phyloP scores from a whole-genome alignment of 2,888 invertebrate species.

The Mythimna ferrago region DNA sequence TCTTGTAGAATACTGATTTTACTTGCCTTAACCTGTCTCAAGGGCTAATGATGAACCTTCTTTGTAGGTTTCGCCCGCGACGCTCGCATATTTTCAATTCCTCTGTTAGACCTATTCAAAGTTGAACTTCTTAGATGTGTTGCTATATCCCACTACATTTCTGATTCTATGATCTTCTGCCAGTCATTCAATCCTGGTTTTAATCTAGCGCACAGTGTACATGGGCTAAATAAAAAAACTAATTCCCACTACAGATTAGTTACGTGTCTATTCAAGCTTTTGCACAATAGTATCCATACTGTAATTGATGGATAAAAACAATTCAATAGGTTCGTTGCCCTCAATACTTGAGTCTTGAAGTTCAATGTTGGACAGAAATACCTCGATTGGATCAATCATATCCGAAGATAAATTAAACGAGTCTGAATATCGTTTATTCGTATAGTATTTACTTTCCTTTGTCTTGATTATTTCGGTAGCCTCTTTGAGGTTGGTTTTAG shows the following conservation, averaged over 20 bases:
- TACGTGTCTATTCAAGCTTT: conserved; percentile 42
- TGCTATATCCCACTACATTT: no score
- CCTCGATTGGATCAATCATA: conserved; percentile 59
- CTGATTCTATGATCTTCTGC: neutral
- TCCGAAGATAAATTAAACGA: conserved; percentile 51
- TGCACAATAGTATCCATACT: conserved; percentile 30
- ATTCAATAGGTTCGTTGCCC: conserved; percentile 61
- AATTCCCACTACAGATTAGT: conserved; percentile 16
- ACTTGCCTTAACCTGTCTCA: neutral
- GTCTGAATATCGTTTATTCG: conserved; percentile 18
- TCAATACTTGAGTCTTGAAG: conserved; percentile 53
- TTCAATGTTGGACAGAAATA: conserved; percentile 61
- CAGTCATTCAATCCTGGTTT: neutral
- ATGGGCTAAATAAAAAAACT: conserved; percentile 1
- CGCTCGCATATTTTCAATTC: no score
- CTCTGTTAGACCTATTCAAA: neutral
- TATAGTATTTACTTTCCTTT: conserved; percentile 43
- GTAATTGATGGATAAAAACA: conserved; percentile 53
- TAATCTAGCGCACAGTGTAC: neutral
- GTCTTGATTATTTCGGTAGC: conserved; percentile 18
- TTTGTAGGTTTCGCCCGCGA: no score
- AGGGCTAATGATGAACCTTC: neutral
- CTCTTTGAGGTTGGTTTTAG: conserved; percentile 15
- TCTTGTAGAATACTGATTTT: conserved; percentile 17
- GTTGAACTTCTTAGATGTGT: neutral